Evolutionary conservation across 2,113 vertebrate species (phyloP).

Genomic region (Abramis brama): DNA sequence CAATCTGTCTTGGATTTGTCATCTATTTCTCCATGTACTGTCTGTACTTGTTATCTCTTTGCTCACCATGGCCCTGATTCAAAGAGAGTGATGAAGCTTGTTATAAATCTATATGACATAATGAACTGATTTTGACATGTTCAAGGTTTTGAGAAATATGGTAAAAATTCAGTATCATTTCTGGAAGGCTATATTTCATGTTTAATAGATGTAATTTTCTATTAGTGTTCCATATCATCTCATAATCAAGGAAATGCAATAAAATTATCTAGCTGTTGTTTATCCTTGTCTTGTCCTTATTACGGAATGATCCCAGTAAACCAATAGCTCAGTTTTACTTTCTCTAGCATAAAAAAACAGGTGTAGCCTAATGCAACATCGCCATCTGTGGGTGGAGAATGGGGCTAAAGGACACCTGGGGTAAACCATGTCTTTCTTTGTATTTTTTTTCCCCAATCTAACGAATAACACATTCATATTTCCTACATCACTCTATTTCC

Average conservation of each 20-base stretch:
- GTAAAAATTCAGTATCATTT: not conserved
- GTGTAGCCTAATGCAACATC: not conserved
- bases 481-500: too few species aligned
- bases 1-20: slow-evolving; percentile 18
- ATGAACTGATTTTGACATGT: slow-evolving; percentile 9
- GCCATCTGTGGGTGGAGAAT: not conserved
- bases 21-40: slow-evolving; percentile 29
- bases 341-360: not conserved
- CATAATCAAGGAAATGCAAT: slow-evolving; percentile 45
- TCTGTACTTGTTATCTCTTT: slow-evolving; percentile 31
- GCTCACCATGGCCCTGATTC: not conserved
- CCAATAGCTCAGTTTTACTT: not conserved
- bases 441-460: too few species aligned
- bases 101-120: not conserved
- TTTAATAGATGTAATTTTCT: slow-evolving; percentile 29
- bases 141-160: slow-evolving; percentile 1
- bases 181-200: slow-evolving; percentile 34
- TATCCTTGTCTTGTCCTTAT: slow-evolving; percentile 5
- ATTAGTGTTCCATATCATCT: slow-evolving; percentile 33
- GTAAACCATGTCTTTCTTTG: too few species aligned
- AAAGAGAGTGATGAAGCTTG: not conserved
- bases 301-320: not conserved
- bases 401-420: too few species aligned
- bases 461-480: too few species aligned
- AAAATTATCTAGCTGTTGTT: slow-evolving; percentile 36